A percentile compares a stretch with the other conserved stretches of the same genome.
phyloP scores from a whole-genome alignment of 2,113 vertebrate genomes.

The Oreochromis aureus region DNA sequence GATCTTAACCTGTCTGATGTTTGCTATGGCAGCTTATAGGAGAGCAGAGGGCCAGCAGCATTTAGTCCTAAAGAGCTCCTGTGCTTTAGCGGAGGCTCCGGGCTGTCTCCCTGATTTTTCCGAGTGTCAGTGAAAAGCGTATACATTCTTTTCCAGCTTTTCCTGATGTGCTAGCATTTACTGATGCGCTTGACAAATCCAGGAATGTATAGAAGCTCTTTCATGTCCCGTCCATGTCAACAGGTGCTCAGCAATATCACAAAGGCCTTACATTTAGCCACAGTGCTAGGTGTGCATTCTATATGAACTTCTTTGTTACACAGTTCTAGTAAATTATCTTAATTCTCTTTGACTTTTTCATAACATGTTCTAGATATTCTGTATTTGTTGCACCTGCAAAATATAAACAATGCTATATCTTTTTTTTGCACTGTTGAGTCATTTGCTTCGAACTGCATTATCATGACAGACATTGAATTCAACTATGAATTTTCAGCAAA shows the following conservation, averaged over 20 bases:
- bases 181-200: slow-evolving; percentile 28
- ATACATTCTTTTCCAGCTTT: slow-evolving; percentile 53
- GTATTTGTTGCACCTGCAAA: background rate
- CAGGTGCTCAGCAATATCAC: background rate
- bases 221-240: background rate
- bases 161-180: slow-evolving; percentile 27
- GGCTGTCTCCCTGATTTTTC: slow-evolving; percentile 88
- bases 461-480: background rate
- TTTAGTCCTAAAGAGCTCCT: slow-evolving; percentile 78
- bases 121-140: slow-evolving; percentile 76
- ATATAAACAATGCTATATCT: background rate
- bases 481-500: background rate
- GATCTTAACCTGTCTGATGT: slow-evolving; percentile 92
- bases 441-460: background rate
- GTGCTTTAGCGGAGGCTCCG: slow-evolving; percentile 67
- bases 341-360: background rate
- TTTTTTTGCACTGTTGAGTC: background rate
- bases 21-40: slow-evolving; percentile 80
- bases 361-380: background rate
- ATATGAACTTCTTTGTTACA: background rate
- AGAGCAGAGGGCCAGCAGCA: slow-evolving; percentile 68
- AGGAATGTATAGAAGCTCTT: background rate
- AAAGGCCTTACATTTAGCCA: background rate
- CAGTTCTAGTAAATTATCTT: background rate
- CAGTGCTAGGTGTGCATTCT: background rate